phyloP scores from a whole-genome alignment of 2,888 invertebrate species.

The Sisyra nigra region DNA sequence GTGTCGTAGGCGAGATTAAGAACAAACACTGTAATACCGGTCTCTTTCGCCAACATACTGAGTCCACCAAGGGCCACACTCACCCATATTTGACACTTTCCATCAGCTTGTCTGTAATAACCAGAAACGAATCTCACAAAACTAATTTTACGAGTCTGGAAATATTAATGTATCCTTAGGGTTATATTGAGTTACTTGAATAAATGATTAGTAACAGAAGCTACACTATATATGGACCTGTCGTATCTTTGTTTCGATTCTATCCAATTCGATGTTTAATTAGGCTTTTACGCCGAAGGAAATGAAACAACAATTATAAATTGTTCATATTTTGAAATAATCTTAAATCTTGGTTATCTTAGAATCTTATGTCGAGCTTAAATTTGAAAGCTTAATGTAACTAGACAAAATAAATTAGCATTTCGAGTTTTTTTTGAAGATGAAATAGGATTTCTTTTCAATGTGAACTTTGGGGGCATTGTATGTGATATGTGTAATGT shows the following conservation, averaged over 20 bases:
- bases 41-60: slow-evolving; percentile 77
- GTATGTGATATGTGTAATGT: neutral
- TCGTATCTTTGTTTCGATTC: too few species aligned
- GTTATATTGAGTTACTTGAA: too few species aligned
- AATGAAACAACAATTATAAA: too few species aligned
- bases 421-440: neutral
- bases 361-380: too few species aligned
- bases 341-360: too few species aligned
- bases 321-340: too few species aligned
- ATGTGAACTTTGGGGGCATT: neutral
- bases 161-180: too few species aligned
- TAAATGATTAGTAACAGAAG: too few species aligned
- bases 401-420: neutral
- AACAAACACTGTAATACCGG: slow-evolving; percentile 63
- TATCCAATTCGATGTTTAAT: too few species aligned
- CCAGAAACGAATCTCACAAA: slow-evolving; percentile 7
- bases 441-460: neutral
- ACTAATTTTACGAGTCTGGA: too few species aligned
- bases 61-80: slow-evolving; percentile 56
- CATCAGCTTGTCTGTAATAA: slow-evolving; percentile 25
- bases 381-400: neutral
- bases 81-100: slow-evolving; percentile 37
- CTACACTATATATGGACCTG: too few species aligned
- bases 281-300: too few species aligned
- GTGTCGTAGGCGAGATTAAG: slow-evolving; percentile 66